Percentiles rank a stretch among this genome's conserved stretches.
These are phyloP conservation scores for Arremon aurantiirostris DNA, from an alignment of 2,797 vertebrate species.

Conservation along the genomic window DNA sequence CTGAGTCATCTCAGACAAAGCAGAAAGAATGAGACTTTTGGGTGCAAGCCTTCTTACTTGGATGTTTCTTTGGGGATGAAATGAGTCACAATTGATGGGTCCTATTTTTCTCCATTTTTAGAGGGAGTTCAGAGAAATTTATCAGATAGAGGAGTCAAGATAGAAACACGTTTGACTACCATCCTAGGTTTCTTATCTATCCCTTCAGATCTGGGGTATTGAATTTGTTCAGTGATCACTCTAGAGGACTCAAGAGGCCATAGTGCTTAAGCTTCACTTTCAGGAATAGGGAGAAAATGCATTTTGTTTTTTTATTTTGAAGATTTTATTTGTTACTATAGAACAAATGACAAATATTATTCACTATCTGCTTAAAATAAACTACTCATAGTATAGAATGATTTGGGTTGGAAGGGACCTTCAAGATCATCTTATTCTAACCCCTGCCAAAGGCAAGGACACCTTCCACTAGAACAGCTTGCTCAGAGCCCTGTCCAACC, in stretches of 20 bases:
- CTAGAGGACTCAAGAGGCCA: not conserved
- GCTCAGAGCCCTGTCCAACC: accelerated
- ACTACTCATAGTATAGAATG: too few species aligned
- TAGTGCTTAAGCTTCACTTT: not conserved
- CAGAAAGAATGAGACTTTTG: not conserved
- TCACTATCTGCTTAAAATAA: not conserved
- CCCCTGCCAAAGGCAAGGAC: accelerated
- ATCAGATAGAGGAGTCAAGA: accelerated
- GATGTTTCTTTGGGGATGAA: not conserved
- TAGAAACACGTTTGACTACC: not conserved
- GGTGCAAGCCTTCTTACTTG: not conserved
- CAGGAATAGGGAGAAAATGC: not conserved
- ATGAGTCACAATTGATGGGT: not conserved
- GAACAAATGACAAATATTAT: not conserved
- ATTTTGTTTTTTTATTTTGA: not conserved
- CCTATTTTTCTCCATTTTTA: not conserved
- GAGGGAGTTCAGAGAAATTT: not conserved
- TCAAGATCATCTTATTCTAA: not conserved
- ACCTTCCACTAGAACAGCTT: accelerated
- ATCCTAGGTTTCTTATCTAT: not conserved
- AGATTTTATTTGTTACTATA: not conserved
- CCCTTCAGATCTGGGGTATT: not conserved
- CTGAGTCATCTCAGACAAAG: not conserved
- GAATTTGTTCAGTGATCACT: not conserved
- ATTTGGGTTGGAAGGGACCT: not conserved